Percentiles rank a stretch among this genome's conserved stretches.
Evolutionary conservation across 2,888 invertebrate genomes (phyloP).

Genomic region (Eupithecia subfuscata): DNA sequence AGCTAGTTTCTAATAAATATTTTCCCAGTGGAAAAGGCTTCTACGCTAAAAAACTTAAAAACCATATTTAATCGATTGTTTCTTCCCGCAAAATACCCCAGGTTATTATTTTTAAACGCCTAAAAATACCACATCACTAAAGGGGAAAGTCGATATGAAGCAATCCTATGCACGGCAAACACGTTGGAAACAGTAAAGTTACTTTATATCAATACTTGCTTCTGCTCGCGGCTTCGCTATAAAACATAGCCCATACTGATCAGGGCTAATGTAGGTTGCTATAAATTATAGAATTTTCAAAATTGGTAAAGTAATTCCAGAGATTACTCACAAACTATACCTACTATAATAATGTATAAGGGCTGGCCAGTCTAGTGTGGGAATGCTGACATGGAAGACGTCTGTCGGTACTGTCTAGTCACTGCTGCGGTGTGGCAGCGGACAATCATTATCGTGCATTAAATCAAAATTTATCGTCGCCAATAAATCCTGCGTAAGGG

Average conservation of each 20-base stretch:
- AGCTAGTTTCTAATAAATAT: too few relatives aligned
- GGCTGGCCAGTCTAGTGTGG: too few relatives aligned
- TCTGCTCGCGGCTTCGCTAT: background rate
- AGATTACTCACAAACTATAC: background rate
- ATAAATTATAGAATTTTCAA: background rate
- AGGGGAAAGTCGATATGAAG: slow-evolving; percentile 36
- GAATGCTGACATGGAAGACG: too few relatives aligned
- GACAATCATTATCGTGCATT: too few relatives aligned
- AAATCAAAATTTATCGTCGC: too few relatives aligned
- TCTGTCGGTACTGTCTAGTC: too few relatives aligned
- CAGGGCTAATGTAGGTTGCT: background rate
- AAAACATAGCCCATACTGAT: background rate
- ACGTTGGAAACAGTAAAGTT: background rate
- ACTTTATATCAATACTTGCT: background rate
- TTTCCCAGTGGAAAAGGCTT: background rate
- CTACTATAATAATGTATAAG: too few relatives aligned
- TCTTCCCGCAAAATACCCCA: slow-evolving; percentile 22
- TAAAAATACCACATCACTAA: slow-evolving; percentile 33
- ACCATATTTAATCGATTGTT: background rate
- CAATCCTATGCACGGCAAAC: slow-evolving; percentile 5
- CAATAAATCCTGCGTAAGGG: too few relatives aligned
- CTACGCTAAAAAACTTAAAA: background rate
- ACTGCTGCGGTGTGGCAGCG: too few relatives aligned
- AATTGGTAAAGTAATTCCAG: background rate
- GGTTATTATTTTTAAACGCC: slow-evolving; percentile 33